phyloP scores from a whole-genome alignment of 2,888 invertebrate genomes.

The Drymonia ruficornis region DNA sequence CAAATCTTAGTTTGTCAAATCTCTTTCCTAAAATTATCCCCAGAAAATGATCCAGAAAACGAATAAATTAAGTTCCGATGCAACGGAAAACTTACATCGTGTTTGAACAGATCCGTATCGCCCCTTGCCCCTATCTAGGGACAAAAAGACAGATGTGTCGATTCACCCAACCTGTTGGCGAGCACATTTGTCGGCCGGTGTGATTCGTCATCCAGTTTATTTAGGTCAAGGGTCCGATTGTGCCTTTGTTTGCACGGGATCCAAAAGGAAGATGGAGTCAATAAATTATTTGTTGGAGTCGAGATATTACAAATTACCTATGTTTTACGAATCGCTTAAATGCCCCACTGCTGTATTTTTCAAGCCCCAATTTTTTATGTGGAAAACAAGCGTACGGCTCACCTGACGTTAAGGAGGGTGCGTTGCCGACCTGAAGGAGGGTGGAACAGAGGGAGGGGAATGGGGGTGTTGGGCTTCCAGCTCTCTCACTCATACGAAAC shows the following conservation, averaged over 20 bases:
- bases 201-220: conserved; percentile 46
- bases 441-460: too few relatives aligned
- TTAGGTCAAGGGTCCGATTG: conserved; percentile 41
- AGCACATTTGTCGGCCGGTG: conserved; percentile 29
- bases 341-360: too few relatives aligned
- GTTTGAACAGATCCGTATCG: background rate
- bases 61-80: conserved; percentile 4
- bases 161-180: conserved; percentile 54
- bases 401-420: too few relatives aligned
- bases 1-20: too few relatives aligned
- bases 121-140: background rate
- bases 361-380: too few relatives aligned
- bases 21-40: too few relatives aligned
- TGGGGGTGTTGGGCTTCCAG: too few relatives aligned
- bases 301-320: conserved; percentile 16
- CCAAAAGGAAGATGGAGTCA: conserved; percentile 20
- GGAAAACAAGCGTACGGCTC: too few relatives aligned
- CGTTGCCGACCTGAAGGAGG: too few relatives aligned
- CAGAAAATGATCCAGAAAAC: conserved; percentile 7
- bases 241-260: conserved; percentile 24
- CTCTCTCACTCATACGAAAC: too few relatives aligned
- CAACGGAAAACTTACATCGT: background rate
- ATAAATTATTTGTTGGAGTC: conserved; percentile 33
- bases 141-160: conserved; percentile 41
- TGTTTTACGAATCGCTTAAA: too few relatives aligned